Evolutionary conservation across 2,888 invertebrate genomes (phyloP).

Genomic region (Scaptomyza parva): DNA sequence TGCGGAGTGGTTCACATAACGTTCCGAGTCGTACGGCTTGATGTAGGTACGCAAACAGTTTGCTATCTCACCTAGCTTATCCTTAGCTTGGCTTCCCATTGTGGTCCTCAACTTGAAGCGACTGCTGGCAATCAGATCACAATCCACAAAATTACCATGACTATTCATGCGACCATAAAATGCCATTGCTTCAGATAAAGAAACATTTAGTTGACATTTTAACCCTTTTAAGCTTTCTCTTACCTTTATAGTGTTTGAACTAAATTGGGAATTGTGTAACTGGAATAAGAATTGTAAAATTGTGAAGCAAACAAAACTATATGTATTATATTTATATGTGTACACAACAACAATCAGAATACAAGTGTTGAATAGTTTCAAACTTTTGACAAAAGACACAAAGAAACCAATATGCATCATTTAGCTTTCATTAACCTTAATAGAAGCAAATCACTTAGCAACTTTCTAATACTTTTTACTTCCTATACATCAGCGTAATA

Average conservation of each 20-base stretch:
- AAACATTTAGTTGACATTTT: background rate
- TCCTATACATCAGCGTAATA: background rate
- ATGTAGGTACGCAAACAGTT: slow-evolving; percentile 60
- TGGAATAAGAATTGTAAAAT: slow-evolving; percentile 36
- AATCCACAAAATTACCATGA: slow-evolving; percentile 37
- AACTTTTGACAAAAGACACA: slow-evolving; percentile 11
- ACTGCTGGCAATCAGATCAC: slow-evolving; percentile 17
- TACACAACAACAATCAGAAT: slow-evolving; percentile 58
- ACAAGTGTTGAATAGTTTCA: background rate
- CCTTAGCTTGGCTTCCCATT: background rate
- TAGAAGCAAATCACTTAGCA: background rate
- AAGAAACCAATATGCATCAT: background rate
- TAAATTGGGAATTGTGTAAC: slow-evolving; percentile 18
- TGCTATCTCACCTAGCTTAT: background rate
- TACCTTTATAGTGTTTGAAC: slow-evolving; percentile 7
- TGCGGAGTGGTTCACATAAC: slow-evolving; percentile 60
- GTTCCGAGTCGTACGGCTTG: slow-evolving; percentile 43
- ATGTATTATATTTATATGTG: slow-evolving; percentile 29
- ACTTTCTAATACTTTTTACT: background rate
- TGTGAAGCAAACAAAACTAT: slow-evolving; percentile 53
- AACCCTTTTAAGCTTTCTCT: background rate
- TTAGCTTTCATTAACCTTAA: background rate
- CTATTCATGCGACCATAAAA: slow-evolving; percentile 63
- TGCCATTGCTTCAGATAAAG: slow-evolving; percentile 45
- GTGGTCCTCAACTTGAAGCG: slow-evolving; percentile 4